Base-by-base conservation (phyloP, 2,797 vertebrate genomes). In the Schizothorax lantsangensis region DNA sequence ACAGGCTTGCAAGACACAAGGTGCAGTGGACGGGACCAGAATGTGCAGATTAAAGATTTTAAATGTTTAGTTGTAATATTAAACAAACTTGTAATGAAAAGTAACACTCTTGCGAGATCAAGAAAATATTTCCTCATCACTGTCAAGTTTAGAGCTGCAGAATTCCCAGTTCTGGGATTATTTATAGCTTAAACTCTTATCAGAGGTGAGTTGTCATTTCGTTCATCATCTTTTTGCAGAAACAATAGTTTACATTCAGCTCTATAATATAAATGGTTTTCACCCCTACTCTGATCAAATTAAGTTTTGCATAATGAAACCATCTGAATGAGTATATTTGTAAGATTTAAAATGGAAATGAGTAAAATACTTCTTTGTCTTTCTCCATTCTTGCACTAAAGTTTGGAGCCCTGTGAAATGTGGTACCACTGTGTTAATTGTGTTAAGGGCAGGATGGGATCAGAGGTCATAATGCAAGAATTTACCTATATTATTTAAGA, bases 371-470 rank as follows among this genome's bases (percentile, higher is more conserved):
- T n/a, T 38, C 14, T 77, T 19, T 84, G 38, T 52, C 33, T 64
- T 17, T 69, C 45, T n/a, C 45, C 49, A 26, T 78, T 54, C 74
- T 57, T 54, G 33, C 59, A 19, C 72, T n/a, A 19, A 62, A 47
- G 40, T 69, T 47, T 75, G 12, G 38, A 66, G 71, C 8, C 47
- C 8, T 68, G 81, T 78, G 77, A 93, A 94, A 93, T 94, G 91
- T 95, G 47, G 91, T 90, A 91, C 92, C 84, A 4, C 7, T 83
- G 92, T 95, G 94, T 92, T 93, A 93, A 92, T 93, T 92, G 62
- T 91, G 87, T 91, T 89, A 66, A 85, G 78, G 66, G 88, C 81
- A 64, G 88, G 83, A 17, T 15, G 71, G 23, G 91, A 26, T 72
- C 91, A 90, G 89, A 43, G 93, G 93, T 94, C 92, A 91, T 49